Evolutionary conservation across 2,888 invertebrate genomes (phyloP), one percentile per base, ranked within the genome.

Genomic region (Pammene fasciana): DNA sequence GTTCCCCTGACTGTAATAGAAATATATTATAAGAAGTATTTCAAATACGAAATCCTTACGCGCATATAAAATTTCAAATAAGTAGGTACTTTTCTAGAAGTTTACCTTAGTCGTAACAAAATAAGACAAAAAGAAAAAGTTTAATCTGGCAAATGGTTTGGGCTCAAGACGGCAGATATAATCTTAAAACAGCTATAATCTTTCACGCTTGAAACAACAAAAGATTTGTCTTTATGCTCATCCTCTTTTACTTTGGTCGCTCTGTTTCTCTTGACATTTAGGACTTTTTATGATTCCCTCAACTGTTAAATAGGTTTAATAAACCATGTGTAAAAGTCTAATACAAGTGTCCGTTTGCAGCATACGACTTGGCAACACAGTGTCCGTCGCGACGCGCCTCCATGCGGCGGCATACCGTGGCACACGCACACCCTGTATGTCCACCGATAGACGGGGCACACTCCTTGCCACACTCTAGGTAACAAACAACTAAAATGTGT

Each of bases 331-430:
- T 11, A 36, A 13, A 16, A 38, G 13, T n/a, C 43, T 54, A 54
- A 70, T 26, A 14, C 10, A 38, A n/a, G 26, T 41, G 59, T 74
- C 55, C 74, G 38, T 73, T 79, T 81, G 10, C 89, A 95, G 96
- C 96, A 56, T 97, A 97, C 83, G 97, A 97, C 88, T 89, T 97
- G 86, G 97, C 97, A 72, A 96, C 96, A 56, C 96, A 96, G 82
- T 95, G 96, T 81, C 96, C 96, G 68, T 95, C 95, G 55, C 93
- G 96, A 68, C 94, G 95, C 66, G 95, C 94, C 56, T 95, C 95
- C 36, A 93, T 94, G 89, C 93, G 95, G 65, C 95, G 94, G 68
- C 97, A 95, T 87, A 96, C 94, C 16, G 95, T 94, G 75, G 94
- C 94, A 86, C 88, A 94, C 91, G 84, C 87, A 86, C 74, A 92